Base-by-base conservation (phyloP, 2,797 vertebrate species). In the Ptychadena robeensis region DNA sequence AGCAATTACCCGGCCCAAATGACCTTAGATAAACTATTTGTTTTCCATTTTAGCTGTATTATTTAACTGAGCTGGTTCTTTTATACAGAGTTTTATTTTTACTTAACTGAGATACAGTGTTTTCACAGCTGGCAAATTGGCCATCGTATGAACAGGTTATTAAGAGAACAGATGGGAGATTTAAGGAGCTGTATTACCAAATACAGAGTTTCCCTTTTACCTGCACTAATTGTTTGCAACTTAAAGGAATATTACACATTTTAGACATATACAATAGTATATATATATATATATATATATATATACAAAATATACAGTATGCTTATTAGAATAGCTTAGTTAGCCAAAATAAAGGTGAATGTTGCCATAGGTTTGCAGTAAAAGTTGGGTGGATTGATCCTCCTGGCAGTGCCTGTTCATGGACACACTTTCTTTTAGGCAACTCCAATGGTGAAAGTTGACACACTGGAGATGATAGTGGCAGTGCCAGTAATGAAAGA, bases 1-100 rank as follows among this genome's bases (percentile, higher is more conserved):
- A 27, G 37, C 57, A 64, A 80, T 64, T 80, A 44, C 79, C 32
- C 37, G 15, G 68, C 59, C 35, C 79, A 65, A 64, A 73, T 80
- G 67, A 71, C 78, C 78, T 64, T 3, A 44, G 37, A 71, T 71
- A 73, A 80, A 80, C 53, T 31, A 71, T 37, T 27, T 11, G 44
- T 71, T 61, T 70, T 40, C 67, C 32, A 37, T 32, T 40, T 38
- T 32, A 9, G 34, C 22, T 79, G 77, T 34, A 70, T 69, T 38
- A 25, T 61, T 30, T 61, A 14, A n/a, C 78, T 68, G 4, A 18
- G 18, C 27, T 79, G 12, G 28, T 35, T 30, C 31, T 78, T 18
- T 25, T 5, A 30, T 70, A 61, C 35, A 70, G 32, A n/a, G 22
- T 70, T 70, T 63, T 73, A 80, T 80, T 80, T 61, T 48, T 34